phyloP scores from a whole-genome alignment of 2,797 vertebrate species.

The Todus mexicanus region DNA sequence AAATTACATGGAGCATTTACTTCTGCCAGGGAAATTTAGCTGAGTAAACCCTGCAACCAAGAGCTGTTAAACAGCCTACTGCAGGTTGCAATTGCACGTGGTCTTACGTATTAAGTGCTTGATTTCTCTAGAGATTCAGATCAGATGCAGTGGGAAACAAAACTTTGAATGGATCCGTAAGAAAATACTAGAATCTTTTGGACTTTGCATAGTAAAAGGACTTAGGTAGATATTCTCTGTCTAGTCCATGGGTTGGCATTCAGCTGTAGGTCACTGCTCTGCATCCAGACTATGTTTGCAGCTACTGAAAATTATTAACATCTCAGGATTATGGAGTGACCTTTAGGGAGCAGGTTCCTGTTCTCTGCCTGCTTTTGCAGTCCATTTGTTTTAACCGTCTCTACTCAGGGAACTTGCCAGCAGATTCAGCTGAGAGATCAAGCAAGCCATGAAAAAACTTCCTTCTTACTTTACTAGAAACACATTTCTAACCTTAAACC shows the following conservation, averaged over 20 bases:
- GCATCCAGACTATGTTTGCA: neutral
- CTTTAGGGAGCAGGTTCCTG: neutral
- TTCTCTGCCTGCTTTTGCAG: neutral
- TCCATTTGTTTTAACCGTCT: neutral
- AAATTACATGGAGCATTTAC: conserved; percentile 37
- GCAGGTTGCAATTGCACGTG: neutral
- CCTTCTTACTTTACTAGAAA: neutral
- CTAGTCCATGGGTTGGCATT: neutral
- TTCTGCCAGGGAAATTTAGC: conserved; percentile 2
- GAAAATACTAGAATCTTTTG: neutral
- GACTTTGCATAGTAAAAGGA: neutral
- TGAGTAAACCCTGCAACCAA: neutral
- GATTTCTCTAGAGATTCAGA: neutral
- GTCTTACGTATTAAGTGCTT: neutral
- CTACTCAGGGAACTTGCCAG: neutral
- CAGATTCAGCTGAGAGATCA: neutral
- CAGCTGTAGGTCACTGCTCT: neutral
- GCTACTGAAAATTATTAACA: neutral
- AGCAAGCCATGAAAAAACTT: neutral
- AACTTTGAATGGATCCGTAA: neutral
- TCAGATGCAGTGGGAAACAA: neutral
- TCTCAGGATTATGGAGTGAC: neutral
- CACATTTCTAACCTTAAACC: neutral
- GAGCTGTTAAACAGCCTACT: neutral
- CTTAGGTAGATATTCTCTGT: neutral